phyloP scores from a whole-genome alignment of 2,113 vertebrate species.

The Hypocryptadius cinnamomeus region DNA sequence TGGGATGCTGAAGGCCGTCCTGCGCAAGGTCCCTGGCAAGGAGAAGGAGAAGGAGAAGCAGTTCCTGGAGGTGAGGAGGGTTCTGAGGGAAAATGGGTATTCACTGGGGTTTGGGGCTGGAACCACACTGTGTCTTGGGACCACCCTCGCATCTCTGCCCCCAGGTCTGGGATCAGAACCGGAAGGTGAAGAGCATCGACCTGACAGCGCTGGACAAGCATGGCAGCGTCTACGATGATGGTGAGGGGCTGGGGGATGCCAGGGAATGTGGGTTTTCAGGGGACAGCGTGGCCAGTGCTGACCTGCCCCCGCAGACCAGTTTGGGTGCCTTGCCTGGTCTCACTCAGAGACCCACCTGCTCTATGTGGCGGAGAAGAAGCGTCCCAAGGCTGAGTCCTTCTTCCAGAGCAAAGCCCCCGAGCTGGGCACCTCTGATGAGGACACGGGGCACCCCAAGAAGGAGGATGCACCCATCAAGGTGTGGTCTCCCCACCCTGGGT shows the following conservation, averaged over 20 bases:
- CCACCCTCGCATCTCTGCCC: rapidly evolving
- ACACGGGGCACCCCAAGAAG: constrained; percentile 68
- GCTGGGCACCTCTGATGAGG: constrained; percentile 12
- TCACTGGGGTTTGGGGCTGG: rapidly evolving
- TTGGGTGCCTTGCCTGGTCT: constrained; percentile 95
- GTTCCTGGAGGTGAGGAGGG: constrained; percentile 82
- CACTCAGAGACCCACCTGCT: constrained; percentile 95
- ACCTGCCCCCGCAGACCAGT: constrained; percentile 76
- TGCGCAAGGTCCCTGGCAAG: constrained; percentile 77
- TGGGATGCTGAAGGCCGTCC: constrained; percentile 85
- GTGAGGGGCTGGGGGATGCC: constrained; percentile 49
- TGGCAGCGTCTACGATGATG: constrained; percentile 86
- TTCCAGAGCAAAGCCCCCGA: constrained; percentile 78
- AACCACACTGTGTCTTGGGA: rapidly evolving
- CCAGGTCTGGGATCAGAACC: constrained; percentile 92
- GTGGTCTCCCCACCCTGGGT: background rate
- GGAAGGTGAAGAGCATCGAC: constrained; percentile 89
- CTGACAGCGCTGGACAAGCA: constrained; percentile 88
- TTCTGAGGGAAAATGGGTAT: background rate
- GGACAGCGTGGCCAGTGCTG: rapidly evolving
- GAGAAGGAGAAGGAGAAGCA: constrained; percentile 83
- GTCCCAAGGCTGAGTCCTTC: constrained; percentile 88
- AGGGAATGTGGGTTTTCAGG: background rate
- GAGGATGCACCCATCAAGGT: constrained; percentile 68
- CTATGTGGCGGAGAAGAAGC: constrained; percentile 95